These are phyloP conservation scores for Axinella damicornis DNA, from an alignment of 37 sponge, comb jelly and placozoan species.

Conservation along the genomic window DNA sequence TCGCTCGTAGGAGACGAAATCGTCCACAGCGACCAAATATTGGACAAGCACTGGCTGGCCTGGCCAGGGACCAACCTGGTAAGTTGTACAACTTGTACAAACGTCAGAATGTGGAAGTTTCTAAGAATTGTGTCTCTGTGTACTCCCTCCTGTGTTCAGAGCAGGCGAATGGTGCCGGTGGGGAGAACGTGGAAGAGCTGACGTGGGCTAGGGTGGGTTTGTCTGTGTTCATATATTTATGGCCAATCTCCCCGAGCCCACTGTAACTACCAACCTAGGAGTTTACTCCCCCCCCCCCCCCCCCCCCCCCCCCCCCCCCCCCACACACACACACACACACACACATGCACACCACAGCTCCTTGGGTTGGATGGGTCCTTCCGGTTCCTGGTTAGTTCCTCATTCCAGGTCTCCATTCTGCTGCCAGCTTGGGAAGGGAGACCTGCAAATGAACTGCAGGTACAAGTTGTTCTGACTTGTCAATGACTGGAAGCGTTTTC, in stretches of 20 bases:
- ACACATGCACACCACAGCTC: slow-evolving; percentile 46
- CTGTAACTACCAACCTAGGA: too few relatives aligned
- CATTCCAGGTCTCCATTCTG: neutral
- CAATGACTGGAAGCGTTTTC: neutral
- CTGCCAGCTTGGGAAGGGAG: neutral
- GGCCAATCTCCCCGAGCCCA: too few relatives aligned
- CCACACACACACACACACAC: neutral
- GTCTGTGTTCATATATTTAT: too few relatives aligned
- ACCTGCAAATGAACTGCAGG: too few relatives aligned
- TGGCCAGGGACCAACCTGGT: slow-evolving; percentile 74
- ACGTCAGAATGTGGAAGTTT: too few relatives aligned
- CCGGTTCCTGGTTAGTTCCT: slow-evolving; percentile 74
- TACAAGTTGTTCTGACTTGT: too few relatives aligned
- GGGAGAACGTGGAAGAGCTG: slow-evolving; percentile 56
- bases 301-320: neutral
- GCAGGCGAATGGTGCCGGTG: neutral
- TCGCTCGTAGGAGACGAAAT: neutral
- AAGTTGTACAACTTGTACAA: neutral
- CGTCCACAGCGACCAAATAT: slow-evolving; percentile 60
- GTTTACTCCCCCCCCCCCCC: too few relatives aligned
- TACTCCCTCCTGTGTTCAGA: neutral
- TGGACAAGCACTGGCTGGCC: slow-evolving; percentile 76
- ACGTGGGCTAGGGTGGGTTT: slow-evolving; percentile 70
- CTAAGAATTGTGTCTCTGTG: neutral
- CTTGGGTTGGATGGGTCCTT: slow-evolving; percentile 92